A percentile compares a stretch with the other conserved stretches of the same genome.
Conservation (phyloP, 2,113 vertebrate genomes). For the Probosciger aterrimus region DNA sequence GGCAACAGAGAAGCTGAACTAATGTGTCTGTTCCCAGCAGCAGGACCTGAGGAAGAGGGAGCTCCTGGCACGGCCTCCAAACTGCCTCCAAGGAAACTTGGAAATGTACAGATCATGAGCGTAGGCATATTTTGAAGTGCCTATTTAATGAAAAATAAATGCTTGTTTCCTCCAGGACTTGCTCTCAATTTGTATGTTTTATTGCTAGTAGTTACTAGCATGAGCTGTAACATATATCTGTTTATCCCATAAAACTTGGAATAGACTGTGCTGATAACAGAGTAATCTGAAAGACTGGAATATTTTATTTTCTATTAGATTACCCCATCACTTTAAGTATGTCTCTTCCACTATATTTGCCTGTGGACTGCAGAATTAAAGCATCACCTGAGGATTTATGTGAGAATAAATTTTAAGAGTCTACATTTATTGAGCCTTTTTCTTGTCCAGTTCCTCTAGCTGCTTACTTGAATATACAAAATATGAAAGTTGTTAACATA, state of each 20-base stretch:
- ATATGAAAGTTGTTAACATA: background rate
- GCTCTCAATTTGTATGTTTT: background rate
- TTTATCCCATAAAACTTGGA: constrained; percentile 4
- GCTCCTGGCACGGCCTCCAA: background rate
- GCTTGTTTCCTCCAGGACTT: background rate
- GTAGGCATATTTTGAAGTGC: constrained; percentile 3
- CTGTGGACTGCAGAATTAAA: background rate
- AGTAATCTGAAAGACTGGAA: background rate
- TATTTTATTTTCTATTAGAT: background rate
- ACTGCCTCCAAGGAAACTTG: background rate
- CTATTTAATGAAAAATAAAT: constrained; percentile 51
- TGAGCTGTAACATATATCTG: background rate
- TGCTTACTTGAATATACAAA: background rate
- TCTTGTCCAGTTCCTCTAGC: background rate
- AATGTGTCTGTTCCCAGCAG: background rate
- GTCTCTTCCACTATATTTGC: background rate
- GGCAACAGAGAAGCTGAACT: background rate
- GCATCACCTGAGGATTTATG: constrained; percentile 4
- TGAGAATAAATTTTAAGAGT: background rate
- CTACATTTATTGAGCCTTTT: background rate
- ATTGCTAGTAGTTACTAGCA: background rate
- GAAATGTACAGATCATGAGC: background rate
- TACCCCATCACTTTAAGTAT: background rate
- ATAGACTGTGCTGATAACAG: background rate
- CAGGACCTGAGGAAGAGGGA: background rate